A percentile compares a stretch with the other conserved stretches of the same genome.
Evolutionary conservation across 2,113 vertebrate genomes (phyloP).

Genomic region (Prietella phreatophila): DNA sequence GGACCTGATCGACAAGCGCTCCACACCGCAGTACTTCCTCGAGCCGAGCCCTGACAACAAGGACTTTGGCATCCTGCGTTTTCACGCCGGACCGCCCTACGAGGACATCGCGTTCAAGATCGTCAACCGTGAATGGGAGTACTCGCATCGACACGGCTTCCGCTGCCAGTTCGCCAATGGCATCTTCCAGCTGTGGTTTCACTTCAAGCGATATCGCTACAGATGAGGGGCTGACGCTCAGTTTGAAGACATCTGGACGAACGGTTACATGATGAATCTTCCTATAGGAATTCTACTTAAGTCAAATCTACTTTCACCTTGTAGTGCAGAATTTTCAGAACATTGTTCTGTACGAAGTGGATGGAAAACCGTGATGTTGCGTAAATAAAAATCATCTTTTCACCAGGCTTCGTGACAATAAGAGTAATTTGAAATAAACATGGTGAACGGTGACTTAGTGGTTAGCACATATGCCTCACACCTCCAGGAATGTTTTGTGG

Average conservation of each 20-base stretch:
- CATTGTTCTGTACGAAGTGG: too few species aligned
- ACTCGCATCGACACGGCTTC: conserved; percentile 94
- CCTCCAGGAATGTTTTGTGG: too few species aligned
- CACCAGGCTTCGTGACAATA: not conserved
- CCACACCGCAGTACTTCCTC: conserved; percentile 94
- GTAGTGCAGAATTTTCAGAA: not conserved
- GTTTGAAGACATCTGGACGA: not conserved
- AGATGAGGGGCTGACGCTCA: conserved; percentile 64
- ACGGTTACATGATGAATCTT: not conserved
- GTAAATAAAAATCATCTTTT: not conserved
- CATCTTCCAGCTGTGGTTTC: conserved; percentile 99
- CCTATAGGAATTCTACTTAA: too few species aligned
- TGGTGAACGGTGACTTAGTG: too few species aligned
- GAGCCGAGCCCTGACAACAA: conserved; percentile 91
- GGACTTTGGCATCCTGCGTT: conserved; percentile 94
- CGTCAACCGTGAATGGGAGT: conserved; percentile 94
- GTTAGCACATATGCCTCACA: too few species aligned
- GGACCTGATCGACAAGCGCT: conserved; percentile 92
- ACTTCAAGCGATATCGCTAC: conserved; percentile 97
- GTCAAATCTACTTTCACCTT: not conserved
- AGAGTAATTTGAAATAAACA: not conserved
- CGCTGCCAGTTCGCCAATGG: conserved; percentile 97
- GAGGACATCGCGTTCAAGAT: conserved; percentile 99
- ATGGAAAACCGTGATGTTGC: not conserved
- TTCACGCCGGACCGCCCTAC: conserved; percentile 91